phyloP scores from a whole-genome alignment of 2,113 vertebrate genomes.

The Poeciliopsis turrubarensis region DNA sequence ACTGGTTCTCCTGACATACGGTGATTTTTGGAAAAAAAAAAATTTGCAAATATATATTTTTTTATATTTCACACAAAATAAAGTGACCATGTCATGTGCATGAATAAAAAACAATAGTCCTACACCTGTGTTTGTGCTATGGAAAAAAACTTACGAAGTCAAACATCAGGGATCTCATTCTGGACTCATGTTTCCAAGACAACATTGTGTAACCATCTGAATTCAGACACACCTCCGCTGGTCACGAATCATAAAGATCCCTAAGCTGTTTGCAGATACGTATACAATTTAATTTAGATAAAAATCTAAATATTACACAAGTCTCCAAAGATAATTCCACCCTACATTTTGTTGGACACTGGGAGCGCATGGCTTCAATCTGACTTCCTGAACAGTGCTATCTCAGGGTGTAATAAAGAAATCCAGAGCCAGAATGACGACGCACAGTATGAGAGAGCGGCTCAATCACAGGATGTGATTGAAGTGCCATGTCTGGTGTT shows the following conservation, averaged over 20 bases:
- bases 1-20: neutral
- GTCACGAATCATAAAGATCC: neutral
- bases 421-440: conserved; percentile 48
- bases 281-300: neutral
- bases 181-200: too few relatives aligned
- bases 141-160: neutral
- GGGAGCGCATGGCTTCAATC: conserved; percentile 8
- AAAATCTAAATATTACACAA: neutral
- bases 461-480: conserved; percentile 68
- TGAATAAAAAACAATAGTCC: neutral
- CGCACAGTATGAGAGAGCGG: conserved; percentile 55
- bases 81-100: neutral
- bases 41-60: neutral
- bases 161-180: neutral
- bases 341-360: neutral
- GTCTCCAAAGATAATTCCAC: neutral
- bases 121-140: neutral
- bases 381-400: conserved; percentile 23
- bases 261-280: neutral
- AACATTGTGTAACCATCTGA: neutral
- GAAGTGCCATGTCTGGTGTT: conserved; percentile 61
- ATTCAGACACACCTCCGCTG: neutral
- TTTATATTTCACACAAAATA: neutral
- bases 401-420: conserved; percentile 36
- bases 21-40: neutral